These are phyloP conservation scores for Nasua narica DNA, from an alignment of 2,797 vertebrate genomes.

Conservation along the genomic window DNA sequence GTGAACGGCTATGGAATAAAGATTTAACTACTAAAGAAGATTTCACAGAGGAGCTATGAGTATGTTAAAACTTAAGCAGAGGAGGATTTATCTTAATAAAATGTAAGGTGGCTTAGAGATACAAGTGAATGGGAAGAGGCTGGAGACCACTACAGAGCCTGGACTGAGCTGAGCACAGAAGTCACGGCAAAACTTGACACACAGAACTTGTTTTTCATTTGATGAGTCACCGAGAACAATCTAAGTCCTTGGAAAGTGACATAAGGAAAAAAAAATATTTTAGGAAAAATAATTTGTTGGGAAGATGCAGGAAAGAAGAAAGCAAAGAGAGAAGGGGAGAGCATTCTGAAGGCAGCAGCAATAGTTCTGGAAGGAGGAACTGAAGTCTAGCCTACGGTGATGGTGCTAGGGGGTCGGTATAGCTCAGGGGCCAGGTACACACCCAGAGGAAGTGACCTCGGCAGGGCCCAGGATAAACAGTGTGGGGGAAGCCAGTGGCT, in stretches of 20 bases:
- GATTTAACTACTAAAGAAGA: background rate
- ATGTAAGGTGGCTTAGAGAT: background rate
- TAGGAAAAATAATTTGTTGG: background rate
- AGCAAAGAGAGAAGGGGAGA: background rate
- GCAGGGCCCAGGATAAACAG: background rate
- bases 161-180: background rate
- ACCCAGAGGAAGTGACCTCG: background rate
- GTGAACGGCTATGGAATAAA: background rate
- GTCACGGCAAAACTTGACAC: background rate
- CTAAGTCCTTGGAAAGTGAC: background rate
- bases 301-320: background rate
- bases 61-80: background rate
- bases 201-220: background rate
- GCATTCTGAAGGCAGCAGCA: background rate
- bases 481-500: background rate
- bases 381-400: background rate
- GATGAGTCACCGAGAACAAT: background rate
- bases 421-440: background rate
- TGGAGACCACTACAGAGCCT: background rate
- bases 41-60: background rate
- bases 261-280: background rate
- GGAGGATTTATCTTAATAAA: background rate
- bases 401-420: too few species aligned
- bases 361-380: background rate
- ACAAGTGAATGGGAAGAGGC: background rate